Evolutionary conservation across 2,888 invertebrate genomes (phyloP), one percentile per base, ranked within the genome.

Genomic region (Pristionchus japonicus): DNA sequence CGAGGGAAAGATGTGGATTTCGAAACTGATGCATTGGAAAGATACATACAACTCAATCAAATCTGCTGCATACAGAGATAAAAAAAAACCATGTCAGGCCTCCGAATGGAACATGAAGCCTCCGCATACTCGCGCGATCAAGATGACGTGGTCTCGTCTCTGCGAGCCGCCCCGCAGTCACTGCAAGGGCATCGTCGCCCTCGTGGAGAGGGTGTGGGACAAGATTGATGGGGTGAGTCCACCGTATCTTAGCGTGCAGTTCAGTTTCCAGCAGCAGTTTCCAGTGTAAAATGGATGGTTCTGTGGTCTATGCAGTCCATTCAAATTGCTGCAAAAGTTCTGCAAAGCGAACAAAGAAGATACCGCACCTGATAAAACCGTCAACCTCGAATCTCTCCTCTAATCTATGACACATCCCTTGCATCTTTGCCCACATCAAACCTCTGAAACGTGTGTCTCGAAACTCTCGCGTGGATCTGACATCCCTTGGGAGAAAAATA

Each of bases 161-260:
- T 93, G 93, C 80, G 93, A 93, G 70, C 91, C 92, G 1, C 93
- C 93, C 0, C 87, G 93, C 31, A 89, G 91, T 31, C 92, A 93
- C 84, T 93, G 93, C 88, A 92, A 92, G 61, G 93, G 93, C 11
- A 93, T 93, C 70, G 91, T 93, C 40, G 91, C 90, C 34, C 92
- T 93, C n/a, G 91, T 93, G 52, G 93, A 93, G 85, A 88, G 92
- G 37, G 93, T 93, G 4, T 93, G 93, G 91, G 92, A 93, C 88
- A 93, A 93, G 87, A 88, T 93, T 70, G 93, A 93, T 86, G 88
- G 89, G 77, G 93, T 93, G 77, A 70, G 91, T n/a, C n/a, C n/a
- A n/a, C n/a, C n/a, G n/a, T n/a, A n/a, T n/a, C n/a, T n/a, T n/a
- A n/a, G n/a, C n/a, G n/a, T n/a, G n/a, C n/a, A n/a, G n/a, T n/a